A percentile compares a stretch with the other conserved stretches of the same genome.
phyloP scores from a whole-genome alignment of 1,140 invertebrate genomes.

The Rhopalosiphum maidis region DNA sequence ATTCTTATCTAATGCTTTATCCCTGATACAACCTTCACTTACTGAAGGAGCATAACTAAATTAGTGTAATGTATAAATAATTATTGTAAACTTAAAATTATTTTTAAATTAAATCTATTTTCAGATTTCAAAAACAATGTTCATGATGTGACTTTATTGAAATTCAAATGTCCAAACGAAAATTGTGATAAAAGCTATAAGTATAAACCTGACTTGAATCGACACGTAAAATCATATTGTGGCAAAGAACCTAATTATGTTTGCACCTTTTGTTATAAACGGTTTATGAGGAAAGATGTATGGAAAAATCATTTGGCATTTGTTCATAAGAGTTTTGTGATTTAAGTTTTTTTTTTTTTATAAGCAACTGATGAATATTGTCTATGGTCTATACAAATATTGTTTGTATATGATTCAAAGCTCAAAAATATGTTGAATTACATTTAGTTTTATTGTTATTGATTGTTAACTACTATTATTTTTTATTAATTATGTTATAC shows the following conservation, averaged over 20 bases:
- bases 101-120: neutral
- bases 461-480: neutral
- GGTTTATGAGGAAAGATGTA: conserved; percentile 65
- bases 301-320: conserved; percentile 63
- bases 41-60: neutral
- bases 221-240: conserved; percentile 67
- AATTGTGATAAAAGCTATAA: conserved; percentile 61
- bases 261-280: conserved; percentile 62
- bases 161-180: conserved; percentile 52
- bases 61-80: neutral
- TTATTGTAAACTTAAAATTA: neutral
- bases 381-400: neutral
- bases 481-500: neutral
- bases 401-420: neutral
- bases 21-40: neutral
- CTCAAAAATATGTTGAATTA: neutral
- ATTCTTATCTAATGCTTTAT: neutral
- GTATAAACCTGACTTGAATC: conserved; percentile 63
- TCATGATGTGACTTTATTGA: neutral
- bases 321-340: conserved; percentile 37
- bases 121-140: neutral
- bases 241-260: conserved; percentile 66
- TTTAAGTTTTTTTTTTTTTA: conserved; percentile 1
- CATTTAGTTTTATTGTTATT: neutral
- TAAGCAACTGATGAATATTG: neutral